Conservation (phyloP, 2,113 vertebrate species). For the Anolis sagrei region DNA sequence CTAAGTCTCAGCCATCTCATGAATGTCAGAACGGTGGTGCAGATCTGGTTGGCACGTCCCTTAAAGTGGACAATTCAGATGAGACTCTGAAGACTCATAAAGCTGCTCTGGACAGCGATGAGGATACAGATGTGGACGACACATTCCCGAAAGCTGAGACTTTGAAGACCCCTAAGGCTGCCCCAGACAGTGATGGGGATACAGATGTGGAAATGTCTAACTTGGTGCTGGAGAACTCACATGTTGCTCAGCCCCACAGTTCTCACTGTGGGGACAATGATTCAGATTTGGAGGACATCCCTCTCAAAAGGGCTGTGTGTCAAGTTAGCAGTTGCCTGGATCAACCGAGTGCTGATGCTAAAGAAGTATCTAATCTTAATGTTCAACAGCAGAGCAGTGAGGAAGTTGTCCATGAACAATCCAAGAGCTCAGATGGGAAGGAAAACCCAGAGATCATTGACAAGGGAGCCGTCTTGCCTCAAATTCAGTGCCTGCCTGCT, state of each 20-base stretch:
- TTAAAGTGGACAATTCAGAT: background rate
- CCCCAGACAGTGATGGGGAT: background rate
- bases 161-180: background rate
- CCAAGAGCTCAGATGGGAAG: background rate
- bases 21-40: slow-evolving; percentile 38
- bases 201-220: slow-evolving; percentile 4
- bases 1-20: background rate
- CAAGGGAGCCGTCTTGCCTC: background rate
- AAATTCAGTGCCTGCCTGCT: background rate
- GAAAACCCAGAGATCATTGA: background rate
- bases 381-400: background rate
- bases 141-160: background rate
- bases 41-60: slow-evolving; percentile 37
- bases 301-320: background rate
- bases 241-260: background rate
- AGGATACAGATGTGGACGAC: slow-evolving; percentile 42
- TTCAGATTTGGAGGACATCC: slow-evolving; percentile 7
- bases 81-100: background rate
- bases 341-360: background rate
- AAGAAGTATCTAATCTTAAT: background rate
- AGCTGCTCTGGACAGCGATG: background rate
- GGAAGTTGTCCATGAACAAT: background rate
- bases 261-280: slow-evolving; percentile 18
- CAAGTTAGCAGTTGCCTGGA: background rate
- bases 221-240: background rate